Percentiles rank a stretch among this genome's conserved stretches.
Conservation (phyloP, 1,140 invertebrate genomes). For the Aphis craccivora region DNA sequence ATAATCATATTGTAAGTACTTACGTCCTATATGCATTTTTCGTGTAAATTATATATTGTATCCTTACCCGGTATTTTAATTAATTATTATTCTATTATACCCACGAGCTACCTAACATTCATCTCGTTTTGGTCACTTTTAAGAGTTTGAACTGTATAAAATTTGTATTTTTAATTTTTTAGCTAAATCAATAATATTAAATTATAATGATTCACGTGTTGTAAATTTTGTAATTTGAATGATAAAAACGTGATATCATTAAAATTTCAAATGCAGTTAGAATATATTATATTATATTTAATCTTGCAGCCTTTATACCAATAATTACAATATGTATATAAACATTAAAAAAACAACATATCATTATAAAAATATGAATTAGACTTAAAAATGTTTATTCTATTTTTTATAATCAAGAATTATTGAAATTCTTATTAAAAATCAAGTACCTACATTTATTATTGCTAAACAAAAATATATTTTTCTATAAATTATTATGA, state of each 20-base stretch:
- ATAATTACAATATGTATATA: no score
- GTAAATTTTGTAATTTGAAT: neutral
- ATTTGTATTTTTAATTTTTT: neutral
- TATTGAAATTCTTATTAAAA: no score
- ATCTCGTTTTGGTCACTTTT: neutral
- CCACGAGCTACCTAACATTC: neutral
- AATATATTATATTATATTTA: no score
- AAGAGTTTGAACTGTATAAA: neutral
- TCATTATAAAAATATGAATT: no score
- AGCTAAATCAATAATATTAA: no score
- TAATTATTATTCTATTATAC: neutral
- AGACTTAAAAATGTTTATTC: neutral
- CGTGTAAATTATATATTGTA: neutral
- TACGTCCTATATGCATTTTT: neutral
- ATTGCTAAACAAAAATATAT: neutral
- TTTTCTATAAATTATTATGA: neutral
- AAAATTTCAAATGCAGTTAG: no score
- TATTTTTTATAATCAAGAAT: no score
- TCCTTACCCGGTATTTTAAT: neutral
- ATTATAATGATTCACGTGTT: neutral
- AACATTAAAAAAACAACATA: no score
- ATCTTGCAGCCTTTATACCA: no score
- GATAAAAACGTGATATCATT: no score
- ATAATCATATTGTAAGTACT: conserved; percentile 13
- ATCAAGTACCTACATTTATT: neutral